These are phyloP conservation scores for Reticulitermes lucifugus DNA, from an alignment of 2,888 invertebrate genomes.

Conservation along the genomic window DNA sequence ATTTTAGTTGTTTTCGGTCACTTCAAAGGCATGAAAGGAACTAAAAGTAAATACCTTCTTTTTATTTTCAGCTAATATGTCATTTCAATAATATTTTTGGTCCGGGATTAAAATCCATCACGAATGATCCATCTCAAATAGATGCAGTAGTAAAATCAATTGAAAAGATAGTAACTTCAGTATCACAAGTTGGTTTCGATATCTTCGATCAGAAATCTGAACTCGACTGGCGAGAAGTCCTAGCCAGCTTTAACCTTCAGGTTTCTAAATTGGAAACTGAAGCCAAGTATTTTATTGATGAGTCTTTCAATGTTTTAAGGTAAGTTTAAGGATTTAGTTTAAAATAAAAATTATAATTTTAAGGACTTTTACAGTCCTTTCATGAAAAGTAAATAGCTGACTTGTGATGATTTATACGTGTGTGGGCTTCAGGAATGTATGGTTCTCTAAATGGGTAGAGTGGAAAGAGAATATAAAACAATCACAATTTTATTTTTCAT, in stretches of 20 bases:
- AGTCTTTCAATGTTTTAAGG: constrained; percentile 83
- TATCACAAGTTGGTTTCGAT: constrained; percentile 84
- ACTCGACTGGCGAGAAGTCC: constrained; percentile 88
- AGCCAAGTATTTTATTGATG: constrained; percentile 86
- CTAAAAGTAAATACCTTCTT: background rate
- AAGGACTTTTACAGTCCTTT: no score
- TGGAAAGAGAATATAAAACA: no score
- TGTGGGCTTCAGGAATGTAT: no score
- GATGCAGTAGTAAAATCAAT: constrained; percentile 87
- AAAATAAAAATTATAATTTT: no score
- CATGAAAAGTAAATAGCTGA: no score
- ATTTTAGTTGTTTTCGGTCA: no score
- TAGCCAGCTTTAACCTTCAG: constrained; percentile 81
- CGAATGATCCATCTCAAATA: constrained; percentile 87
- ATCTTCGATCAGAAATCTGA: constrained; percentile 82
- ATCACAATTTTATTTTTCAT: no score
- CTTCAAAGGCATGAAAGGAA: no score
- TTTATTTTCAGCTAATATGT: constrained; percentile 7
- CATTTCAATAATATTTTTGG: constrained; percentile 89
- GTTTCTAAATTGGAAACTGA: constrained; percentile 81
- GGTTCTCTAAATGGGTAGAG: no score
- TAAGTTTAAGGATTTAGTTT: constrained; percentile 57
- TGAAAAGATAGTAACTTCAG: constrained; percentile 79
- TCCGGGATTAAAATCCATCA: constrained; percentile 85
- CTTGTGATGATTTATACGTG: no score